Evolutionary conservation across 2,797 vertebrate species (phyloP).

Genomic region (Megalops cyprinoides): DNA sequence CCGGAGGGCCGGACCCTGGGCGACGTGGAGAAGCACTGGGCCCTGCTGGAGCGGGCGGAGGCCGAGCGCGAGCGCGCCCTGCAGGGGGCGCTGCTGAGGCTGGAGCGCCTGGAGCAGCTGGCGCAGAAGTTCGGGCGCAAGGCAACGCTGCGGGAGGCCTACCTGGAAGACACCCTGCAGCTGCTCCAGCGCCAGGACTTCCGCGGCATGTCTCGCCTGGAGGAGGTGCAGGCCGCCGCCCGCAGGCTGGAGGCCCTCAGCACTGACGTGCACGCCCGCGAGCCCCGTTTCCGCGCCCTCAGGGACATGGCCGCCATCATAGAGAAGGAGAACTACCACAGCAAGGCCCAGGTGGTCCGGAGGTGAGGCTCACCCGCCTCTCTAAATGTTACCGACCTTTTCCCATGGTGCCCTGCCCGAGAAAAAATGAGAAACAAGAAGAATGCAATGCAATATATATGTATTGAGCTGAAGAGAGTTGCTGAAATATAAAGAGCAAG

Average conservation of each 20-base stretch:
- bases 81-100: constrained; percentile 76
- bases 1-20: constrained; percentile 75
- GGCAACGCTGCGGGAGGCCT: constrained; percentile 79
- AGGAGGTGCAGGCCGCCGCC: constrained; percentile 73
- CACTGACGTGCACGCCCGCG: constrained; percentile 78
- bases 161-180: constrained; percentile 77
- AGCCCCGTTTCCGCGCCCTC: constrained; percentile 79
- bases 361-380: constrained; percentile 67
- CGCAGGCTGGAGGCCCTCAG: constrained; percentile 81
- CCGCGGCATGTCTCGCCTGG: constrained; percentile 55
- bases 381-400: too few species aligned
- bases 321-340: constrained; percentile 78
- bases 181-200: constrained; percentile 76
- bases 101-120: constrained; percentile 84
- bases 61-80: constrained; percentile 77
- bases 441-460: too few species aligned
- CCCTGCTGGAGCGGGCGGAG: constrained; percentile 80
- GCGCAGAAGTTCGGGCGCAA: constrained; percentile 82
- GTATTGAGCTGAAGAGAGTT: too few species aligned
- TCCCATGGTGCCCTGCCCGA: too few species aligned
- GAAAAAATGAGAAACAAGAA: too few species aligned
- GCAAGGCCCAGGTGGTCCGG: constrained; percentile 69
- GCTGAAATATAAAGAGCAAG: too few species aligned
- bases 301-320: constrained; percentile 74
- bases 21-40: constrained; percentile 83